phyloP scores from a whole-genome alignment of 2,888 invertebrate species.

The Caenorhabditis imperialis region DNA sequence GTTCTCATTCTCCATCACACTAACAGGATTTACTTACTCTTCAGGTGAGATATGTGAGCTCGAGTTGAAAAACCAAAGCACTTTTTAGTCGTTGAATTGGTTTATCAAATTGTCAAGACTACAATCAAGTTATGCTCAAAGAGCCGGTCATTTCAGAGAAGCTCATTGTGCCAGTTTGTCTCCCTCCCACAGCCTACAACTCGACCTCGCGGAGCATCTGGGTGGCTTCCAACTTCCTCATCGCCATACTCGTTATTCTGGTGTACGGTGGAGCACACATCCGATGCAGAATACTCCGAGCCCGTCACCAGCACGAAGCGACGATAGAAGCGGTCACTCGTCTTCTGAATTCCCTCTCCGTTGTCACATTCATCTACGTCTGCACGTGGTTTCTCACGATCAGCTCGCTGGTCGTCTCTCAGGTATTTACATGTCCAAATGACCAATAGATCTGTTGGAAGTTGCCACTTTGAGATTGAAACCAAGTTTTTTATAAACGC shows the following conservation, averaged over 20 bases:
- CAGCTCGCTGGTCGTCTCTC: conserved; percentile 55
- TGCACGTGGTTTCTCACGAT: conserved; percentile 67
- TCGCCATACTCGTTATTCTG: conserved; percentile 57
- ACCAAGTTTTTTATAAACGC: not conserved
- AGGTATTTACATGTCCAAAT: too few species aligned
- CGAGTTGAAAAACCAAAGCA: too few species aligned
- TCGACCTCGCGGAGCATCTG: conserved; percentile 51
- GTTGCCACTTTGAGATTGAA: not conserved
- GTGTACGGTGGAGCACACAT: conserved; percentile 59
- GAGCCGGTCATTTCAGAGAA: conserved; percentile 24
- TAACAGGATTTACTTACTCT: conserved; percentile 39
- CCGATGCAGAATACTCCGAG: conserved; percentile 53
- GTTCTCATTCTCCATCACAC: conserved; percentile 44
- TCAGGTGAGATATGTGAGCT: conserved; percentile 26
- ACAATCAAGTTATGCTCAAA: not conserved
- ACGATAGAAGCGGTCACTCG: conserved; percentile 50
- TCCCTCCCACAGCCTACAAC: conserved; percentile 63
- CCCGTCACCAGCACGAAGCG: conserved; percentile 33
- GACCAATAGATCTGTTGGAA: too few species aligned
- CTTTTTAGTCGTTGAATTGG: too few species aligned
- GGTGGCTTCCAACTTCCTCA: conserved; percentile 53
- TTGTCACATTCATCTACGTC: conserved; percentile 58
- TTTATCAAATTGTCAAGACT: too few species aligned
- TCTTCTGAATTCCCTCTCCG: conserved; percentile 59
- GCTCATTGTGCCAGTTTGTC: conserved; percentile 45